Evolutionary conservation across 2,113 vertebrate species (phyloP), one percentile per base, ranked within the genome.

Genomic region (Rostratula benghalensis): DNA sequence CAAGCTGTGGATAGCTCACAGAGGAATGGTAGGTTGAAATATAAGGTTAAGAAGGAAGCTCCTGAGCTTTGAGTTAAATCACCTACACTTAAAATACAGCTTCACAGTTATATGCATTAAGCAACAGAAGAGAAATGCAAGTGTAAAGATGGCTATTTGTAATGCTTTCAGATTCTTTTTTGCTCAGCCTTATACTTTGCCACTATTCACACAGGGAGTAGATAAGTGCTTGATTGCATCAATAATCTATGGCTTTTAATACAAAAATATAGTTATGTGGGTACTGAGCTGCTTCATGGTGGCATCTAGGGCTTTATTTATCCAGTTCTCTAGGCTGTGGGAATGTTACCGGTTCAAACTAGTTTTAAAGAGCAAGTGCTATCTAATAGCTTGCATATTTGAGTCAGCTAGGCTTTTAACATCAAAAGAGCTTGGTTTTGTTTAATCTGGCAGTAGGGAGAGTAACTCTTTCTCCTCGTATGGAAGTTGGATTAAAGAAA

Each of bases 1-100:
- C 41, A 59, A 41, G 27, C 31, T 1, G 3, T 13, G 18, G 45
- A 4, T 5, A 31, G 21, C 31, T 31, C 1, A 0, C 6, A 7
- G 21, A 11, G 45, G 51, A 17, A 53, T 1, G 3, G 39, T 19
- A 39, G n/a, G 11, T 31, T 39, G 33, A 65, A 69, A 59, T 2
- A 6, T 4, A 30, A 75, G 48, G 48, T 45, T 11, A 45, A 41
- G 50, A 53, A n/a, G 18, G 7, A 33, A 90, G 19, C 7, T 10
- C 10, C 17, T 51, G 24, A 80, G 56, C 18, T 37, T 74, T 35
- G 54, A n/a, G 54, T 33, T 43, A 37, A 27, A 33, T 54, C 28
- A 50, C n/a, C 43, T 37, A 9, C 3, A 3, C 10, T 33, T 39
- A 17, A 76, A 20, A 20, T 7, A 9, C 6, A 59, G 17, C 53